Conservation (phyloP, 2,797 vertebrate species). For the Gymnodraco acuticeps region DNA sequence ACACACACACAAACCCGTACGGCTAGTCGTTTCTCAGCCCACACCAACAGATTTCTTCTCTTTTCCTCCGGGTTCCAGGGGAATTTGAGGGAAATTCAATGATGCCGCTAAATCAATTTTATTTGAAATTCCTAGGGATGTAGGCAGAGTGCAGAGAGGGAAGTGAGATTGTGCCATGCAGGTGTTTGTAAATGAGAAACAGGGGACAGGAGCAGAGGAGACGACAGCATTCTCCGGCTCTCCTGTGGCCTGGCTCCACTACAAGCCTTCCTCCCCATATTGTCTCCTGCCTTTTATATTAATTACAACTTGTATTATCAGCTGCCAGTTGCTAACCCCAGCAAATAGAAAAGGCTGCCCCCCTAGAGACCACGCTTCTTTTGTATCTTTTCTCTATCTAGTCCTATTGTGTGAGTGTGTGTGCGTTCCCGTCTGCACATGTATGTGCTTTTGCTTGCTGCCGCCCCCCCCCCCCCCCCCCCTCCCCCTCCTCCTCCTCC, state of each 20-base stretch:
- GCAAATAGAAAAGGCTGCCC: constrained; percentile 95
- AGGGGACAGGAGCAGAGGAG: constrained; percentile 82
- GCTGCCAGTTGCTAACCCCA: constrained; percentile 93
- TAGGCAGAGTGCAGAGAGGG: constrained; percentile 77
- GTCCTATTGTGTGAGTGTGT: constrained; percentile 86
- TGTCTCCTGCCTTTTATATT: constrained; percentile 99
- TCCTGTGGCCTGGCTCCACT: constrained; percentile 90
- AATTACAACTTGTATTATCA: constrained; percentile 99
- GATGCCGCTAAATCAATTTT: constrained; percentile 89
- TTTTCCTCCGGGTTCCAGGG: constrained; percentile 77
- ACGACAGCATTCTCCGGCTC: constrained; percentile 80
- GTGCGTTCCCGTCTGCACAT: constrained; percentile 47
- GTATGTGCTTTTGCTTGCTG: constrained; percentile 68
- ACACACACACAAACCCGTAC: constrained; percentile 22
- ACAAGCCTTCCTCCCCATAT: constrained; percentile 90
- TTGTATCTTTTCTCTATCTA: constrained; percentile 94
- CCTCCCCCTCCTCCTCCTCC: constrained; percentile 85
- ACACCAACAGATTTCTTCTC: constrained; percentile 63
- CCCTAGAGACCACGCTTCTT: constrained; percentile 92
- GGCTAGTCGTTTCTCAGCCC: constrained; percentile 44
- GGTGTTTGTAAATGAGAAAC: constrained; percentile 92
- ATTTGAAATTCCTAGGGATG: constrained; percentile 88
- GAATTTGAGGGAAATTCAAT: constrained; percentile 91
- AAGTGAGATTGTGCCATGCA: constrained; percentile 85
- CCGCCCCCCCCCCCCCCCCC: not conserved